Evolutionary conservation across 1,140 invertebrate species (phyloP).

Genomic region (Brachionus manjavacas): DNA sequence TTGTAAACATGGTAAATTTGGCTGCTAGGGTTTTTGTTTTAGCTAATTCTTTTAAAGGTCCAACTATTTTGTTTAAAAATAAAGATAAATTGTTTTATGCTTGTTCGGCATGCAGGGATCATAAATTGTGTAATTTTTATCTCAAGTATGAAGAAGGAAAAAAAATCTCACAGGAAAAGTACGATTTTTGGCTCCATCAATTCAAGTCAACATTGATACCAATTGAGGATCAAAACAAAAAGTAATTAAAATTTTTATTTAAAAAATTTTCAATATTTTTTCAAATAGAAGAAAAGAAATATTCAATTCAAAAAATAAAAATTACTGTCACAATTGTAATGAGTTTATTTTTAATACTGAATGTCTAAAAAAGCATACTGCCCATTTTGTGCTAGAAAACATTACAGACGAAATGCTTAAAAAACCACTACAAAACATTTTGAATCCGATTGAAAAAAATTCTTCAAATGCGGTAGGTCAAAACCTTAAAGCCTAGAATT

Average conservation of each 20-base stretch:
- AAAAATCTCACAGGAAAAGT: background rate
- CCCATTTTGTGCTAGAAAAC: background rate
- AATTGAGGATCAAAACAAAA: background rate
- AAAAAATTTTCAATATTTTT: too few relatives aligned
- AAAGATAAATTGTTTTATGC: slow-evolving; percentile 21
- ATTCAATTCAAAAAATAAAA: background rate
- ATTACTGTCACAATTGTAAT: slow-evolving; percentile 25
- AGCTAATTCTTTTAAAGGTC: background rate
- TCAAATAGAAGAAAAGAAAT: background rate
- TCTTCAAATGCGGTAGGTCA: slow-evolving; percentile 15
- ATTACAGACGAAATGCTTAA: slow-evolving; percentile 2
- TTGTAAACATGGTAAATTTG: slow-evolving; percentile 13
- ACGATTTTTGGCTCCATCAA: background rate
- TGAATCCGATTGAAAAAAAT: slow-evolving; percentile 29
- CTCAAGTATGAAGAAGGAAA: background rate
- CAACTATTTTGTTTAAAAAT: slow-evolving; percentile 15
- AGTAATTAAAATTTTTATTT: background rate
- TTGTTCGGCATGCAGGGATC: slow-evolving; percentile 40
- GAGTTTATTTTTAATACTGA: background rate
- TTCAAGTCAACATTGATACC: background rate
- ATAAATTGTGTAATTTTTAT: slow-evolving; percentile 18
- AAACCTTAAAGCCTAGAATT: too few relatives aligned
- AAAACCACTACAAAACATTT: background rate
- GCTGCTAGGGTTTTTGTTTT: background rate
- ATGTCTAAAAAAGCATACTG: background rate